phyloP scores from a whole-genome alignment of 2,113 vertebrate species.

The Rutilus rutilus region DNA sequence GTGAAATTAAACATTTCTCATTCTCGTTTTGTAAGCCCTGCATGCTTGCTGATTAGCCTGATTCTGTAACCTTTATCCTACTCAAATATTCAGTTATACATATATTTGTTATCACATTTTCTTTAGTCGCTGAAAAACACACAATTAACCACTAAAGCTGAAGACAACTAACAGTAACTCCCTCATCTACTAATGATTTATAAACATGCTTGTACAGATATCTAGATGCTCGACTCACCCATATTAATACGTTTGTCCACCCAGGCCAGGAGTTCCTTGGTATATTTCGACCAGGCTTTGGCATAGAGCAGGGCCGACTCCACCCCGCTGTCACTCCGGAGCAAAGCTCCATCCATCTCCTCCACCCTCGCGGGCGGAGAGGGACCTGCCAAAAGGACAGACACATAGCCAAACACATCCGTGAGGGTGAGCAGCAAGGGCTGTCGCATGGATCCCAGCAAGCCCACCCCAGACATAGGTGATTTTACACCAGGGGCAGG shows the following conservation, averaged over 20 bases:
- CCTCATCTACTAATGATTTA: not conserved
- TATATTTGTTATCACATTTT: not conserved
- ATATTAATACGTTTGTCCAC: slow-evolving; percentile 91
- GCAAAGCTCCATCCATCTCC: slow-evolving; percentile 86
- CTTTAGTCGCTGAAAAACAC: not conserved
- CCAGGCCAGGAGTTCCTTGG: slow-evolving; percentile 95
- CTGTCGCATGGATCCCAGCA: slow-evolving; percentile 59
- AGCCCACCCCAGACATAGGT: slow-evolving; percentile 13
- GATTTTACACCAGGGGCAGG: not conserved
- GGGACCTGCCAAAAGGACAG: slow-evolving; percentile 76
- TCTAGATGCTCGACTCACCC: slow-evolving; percentile 80
- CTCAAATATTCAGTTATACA: not conserved
- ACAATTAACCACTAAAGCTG: not conserved
- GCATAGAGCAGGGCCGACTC: slow-evolving; percentile 92
- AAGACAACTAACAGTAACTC: not conserved
- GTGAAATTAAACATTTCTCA: not conserved
- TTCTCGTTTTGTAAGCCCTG: too few relatives aligned
- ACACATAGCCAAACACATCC: slow-evolving; percentile 56
- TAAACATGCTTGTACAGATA: not conserved
- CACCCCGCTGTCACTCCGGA: slow-evolving; percentile 85
- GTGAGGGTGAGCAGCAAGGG: slow-evolving; percentile 57
- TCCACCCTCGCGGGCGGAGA: slow-evolving; percentile 80
- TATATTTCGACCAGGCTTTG: slow-evolving; percentile 97
- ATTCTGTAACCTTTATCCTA: not conserved
- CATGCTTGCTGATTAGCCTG: not conserved